phyloP scores from a whole-genome alignment of 2,888 invertebrate species.

The Rhogogaster chlorosoma region DNA sequence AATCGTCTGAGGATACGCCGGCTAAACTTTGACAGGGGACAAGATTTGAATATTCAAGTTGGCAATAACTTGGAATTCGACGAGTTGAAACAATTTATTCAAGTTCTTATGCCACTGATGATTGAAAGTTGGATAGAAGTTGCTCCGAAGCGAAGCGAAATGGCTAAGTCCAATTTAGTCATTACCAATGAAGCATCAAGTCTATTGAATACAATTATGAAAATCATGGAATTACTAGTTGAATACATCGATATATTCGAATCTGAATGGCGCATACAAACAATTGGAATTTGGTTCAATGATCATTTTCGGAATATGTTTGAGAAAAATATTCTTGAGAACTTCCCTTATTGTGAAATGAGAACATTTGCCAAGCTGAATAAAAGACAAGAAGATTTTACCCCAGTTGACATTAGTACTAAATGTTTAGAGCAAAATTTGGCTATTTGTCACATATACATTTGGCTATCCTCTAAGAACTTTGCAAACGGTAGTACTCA shows the following conservation, averaged over 20 bases:
- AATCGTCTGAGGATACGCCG: constrained; percentile 58
- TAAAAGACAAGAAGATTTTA: constrained; percentile 75
- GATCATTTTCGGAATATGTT: constrained; percentile 80
- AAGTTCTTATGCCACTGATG: constrained; percentile 87
- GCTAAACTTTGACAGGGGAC: constrained; percentile 62
- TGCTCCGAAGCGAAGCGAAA: constrained; percentile 78
- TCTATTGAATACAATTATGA: constrained; percentile 83
- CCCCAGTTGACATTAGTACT: constrained; percentile 75
- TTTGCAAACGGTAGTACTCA: constrained; percentile 76
- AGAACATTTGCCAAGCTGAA: constrained; percentile 68
- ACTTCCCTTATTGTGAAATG: constrained; percentile 82
- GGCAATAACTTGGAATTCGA: constrained; percentile 76
- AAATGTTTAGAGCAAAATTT: constrained; percentile 81
- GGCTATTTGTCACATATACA: constrained; percentile 76
- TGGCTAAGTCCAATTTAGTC: constrained; percentile 77
- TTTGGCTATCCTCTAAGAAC: constrained; percentile 77
- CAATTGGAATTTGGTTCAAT: constrained; percentile 78
- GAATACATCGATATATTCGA: constrained; percentile 75
- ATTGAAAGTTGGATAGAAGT: constrained; percentile 93
- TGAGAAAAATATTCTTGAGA: constrained; percentile 80
- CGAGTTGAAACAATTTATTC: constrained; percentile 82
- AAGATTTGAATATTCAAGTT: constrained; percentile 67
- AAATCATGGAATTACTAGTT: constrained; percentile 83
- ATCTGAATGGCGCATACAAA: constrained; percentile 55
- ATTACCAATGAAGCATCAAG: constrained; percentile 83